Evolutionary conservation across 2,888 invertebrate species (phyloP).

Genomic region (Acronicta alni): DNA sequence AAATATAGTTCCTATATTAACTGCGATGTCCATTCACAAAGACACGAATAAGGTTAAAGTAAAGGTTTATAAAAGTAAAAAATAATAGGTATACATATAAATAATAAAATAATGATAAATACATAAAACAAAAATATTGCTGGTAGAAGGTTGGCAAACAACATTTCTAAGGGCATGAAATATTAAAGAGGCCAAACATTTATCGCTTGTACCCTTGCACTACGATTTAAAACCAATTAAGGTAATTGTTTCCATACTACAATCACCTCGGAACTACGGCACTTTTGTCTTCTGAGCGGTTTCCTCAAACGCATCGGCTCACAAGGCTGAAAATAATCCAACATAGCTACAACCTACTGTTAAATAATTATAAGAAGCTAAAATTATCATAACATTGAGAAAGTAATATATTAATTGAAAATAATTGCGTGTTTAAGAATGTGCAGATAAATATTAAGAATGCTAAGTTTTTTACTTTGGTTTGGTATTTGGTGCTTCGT

Average conservation of each 20-base stretch:
- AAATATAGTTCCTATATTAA: not conserved
- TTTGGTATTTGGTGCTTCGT: slow-evolving; percentile 35
- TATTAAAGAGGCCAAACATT: slow-evolving; percentile 11
- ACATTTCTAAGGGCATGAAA: slow-evolving; percentile 19
- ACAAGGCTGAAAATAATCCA: slow-evolving; percentile 80
- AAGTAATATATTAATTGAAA: slow-evolving; percentile 40
- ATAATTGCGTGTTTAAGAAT: slow-evolving; percentile 36
- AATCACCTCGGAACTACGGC: slow-evolving; percentile 87
- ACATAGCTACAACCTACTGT: slow-evolving; percentile 63
- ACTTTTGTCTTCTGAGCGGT: slow-evolving; percentile 84
- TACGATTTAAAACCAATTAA: slow-evolving; percentile 30
- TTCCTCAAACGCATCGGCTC: slow-evolving; percentile 80
- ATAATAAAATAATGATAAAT: slow-evolving; percentile 3
- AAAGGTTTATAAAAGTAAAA: not conserved
- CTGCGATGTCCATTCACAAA: not conserved
- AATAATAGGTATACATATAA: not conserved
- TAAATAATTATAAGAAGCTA: slow-evolving; percentile 64
- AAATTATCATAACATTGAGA: slow-evolving; percentile 53
- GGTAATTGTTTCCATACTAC: slow-evolving; percentile 54
- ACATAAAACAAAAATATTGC: slow-evolving; percentile 1
- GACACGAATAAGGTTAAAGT: not conserved
- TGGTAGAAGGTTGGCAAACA: slow-evolving; percentile 19
- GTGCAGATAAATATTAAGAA: slow-evolving; percentile 18
- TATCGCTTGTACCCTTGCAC: slow-evolving; percentile 26
- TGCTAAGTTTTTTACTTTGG: not conserved